phyloP scores from a whole-genome alignment of 2,797 vertebrate genomes.

The Rhinogobio ventralis region DNA sequence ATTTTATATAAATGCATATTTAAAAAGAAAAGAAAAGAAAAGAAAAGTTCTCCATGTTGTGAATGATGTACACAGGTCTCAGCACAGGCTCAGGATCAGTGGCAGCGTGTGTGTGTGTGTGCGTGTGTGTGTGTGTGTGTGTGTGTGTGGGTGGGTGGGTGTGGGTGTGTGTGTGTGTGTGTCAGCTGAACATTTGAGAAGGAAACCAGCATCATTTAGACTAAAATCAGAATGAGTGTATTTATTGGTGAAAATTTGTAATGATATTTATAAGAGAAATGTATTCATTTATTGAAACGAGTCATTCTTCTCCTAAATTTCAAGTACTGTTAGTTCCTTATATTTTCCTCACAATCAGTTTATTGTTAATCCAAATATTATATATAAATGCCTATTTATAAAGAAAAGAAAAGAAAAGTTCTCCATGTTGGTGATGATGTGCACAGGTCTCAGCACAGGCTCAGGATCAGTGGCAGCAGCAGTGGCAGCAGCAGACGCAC shows the following conservation, averaged over 20 bases:
- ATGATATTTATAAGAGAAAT: neutral
- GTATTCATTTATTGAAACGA: neutral
- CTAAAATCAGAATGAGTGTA: neutral
- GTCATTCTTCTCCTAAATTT: too few species aligned
- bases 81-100: neutral
- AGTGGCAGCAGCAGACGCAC: neutral
- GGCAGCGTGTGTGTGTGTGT: neutral
- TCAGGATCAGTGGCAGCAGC: neutral
- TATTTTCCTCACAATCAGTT: neutral
- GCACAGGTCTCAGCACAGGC: neutral
- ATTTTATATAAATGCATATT: neutral
- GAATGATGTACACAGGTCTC: neutral
- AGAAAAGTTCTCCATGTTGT: neutral
- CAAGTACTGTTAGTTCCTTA: neutral
- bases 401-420: neutral
- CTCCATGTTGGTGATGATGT: neutral
- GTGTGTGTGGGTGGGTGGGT: neutral
- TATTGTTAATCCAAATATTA: neutral
- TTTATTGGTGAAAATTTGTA: neutral
- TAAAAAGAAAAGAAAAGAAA: neutral
- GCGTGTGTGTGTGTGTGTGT: too few species aligned
- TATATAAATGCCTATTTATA: neutral
- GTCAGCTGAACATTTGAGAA: neutral
- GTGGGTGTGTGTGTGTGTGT: neutral
- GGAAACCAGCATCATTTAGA: neutral